Conservation (phyloP, 2,888 invertebrate species). For the Diaphora mendica region DNA sequence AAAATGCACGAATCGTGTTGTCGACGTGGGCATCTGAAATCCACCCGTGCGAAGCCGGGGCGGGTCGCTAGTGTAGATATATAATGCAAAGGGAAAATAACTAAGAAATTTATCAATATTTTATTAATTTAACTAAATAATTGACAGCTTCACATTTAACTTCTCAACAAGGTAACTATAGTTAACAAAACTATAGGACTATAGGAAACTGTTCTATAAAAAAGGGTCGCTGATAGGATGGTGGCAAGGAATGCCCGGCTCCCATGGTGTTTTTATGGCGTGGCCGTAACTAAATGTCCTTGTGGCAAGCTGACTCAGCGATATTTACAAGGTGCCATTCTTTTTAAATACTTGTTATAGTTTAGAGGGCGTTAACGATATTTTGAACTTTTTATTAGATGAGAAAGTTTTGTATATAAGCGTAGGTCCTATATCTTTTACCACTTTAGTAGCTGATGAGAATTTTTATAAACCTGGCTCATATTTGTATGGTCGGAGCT, state of each 20-base stretch:
- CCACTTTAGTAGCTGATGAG: background rate
- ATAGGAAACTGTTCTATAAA: constrained; percentile 60
- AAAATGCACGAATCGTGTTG: too few species aligned
- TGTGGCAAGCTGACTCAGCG: constrained; percentile 70
- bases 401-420: background rate
- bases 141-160: constrained; percentile 2
- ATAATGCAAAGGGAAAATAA: too few species aligned
- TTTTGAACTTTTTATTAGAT: constrained; percentile 7
- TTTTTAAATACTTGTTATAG: constrained; percentile 45
- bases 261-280: constrained; percentile 78
- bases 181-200: constrained; percentile 23
- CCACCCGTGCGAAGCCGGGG: too few species aligned
- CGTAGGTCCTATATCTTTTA: background rate
- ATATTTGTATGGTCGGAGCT: too few species aligned
- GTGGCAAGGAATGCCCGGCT: constrained; percentile 72
- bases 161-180: constrained; percentile 9
- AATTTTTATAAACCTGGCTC: background rate
- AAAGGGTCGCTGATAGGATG: constrained; percentile 66
- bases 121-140: background rate
- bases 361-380: constrained; percentile 28
- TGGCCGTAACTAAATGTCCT: constrained; percentile 78
- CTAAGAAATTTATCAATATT: background rate
- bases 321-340: constrained; percentile 51
- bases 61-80: too few species aligned
- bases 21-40: too few species aligned